Evolutionary conservation across 2,113 vertebrate species (phyloP).

Genomic region (Serilophus lunatus): DNA sequence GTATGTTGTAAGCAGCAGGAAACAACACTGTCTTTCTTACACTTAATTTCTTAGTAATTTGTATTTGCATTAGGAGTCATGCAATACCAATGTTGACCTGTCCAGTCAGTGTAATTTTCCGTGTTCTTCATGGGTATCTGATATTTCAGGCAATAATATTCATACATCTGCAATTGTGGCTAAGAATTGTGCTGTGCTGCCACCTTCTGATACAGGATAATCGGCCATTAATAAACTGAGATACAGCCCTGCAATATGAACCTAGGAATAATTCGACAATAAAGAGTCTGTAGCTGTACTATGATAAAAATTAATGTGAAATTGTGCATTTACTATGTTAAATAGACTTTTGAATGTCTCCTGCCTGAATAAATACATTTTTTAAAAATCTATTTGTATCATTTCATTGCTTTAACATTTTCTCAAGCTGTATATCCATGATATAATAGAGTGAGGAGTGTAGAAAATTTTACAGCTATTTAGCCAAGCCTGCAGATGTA

Average conservation of each 20-base stretch:
- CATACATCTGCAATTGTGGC: not conserved
- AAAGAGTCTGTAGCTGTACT: not conserved
- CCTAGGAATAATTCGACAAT: not conserved
- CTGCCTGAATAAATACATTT: not conserved
- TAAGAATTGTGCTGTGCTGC: slow-evolving; percentile 56
- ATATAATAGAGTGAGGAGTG: not conserved
- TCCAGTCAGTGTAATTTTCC: not conserved
- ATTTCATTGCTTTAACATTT: not conserved
- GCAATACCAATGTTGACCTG: not conserved
- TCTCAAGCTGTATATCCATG: not conserved
- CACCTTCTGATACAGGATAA: slow-evolving; percentile 54
- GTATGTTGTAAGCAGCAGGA: not conserved
- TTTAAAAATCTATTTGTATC: not conserved
- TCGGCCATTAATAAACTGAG: slow-evolving; percentile 4
- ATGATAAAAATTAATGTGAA: not conserved
- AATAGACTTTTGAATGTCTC: not conserved
- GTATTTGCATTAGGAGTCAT: not conserved
- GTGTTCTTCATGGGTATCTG: not conserved
- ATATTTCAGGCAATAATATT: not conserved
- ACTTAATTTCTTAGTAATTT: not conserved
- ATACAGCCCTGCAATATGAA: not conserved
- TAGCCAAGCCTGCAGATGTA: not conserved
- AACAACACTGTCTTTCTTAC: not conserved
- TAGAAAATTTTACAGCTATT: not conserved
- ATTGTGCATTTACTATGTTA: not conserved